Evolutionary conservation across 2,113 vertebrate genomes (phyloP).

Genomic region (Formicarius rufipectus): DNA sequence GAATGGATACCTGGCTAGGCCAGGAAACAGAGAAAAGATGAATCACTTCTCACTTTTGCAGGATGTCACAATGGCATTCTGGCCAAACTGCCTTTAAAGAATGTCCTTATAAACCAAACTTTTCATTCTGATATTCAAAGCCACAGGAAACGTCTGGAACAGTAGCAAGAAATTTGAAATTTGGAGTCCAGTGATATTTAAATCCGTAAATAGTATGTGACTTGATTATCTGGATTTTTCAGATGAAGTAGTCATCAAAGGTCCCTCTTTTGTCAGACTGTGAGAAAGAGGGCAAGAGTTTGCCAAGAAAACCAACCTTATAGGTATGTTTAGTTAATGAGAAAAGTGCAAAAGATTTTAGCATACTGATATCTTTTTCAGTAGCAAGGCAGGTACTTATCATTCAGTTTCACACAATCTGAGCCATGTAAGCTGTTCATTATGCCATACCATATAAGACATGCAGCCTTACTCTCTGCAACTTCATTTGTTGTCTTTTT

Average conservation of each 20-base stretch:
- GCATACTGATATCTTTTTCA: neutral
- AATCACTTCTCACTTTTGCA: conserved; percentile 24
- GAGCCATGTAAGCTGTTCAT: neutral
- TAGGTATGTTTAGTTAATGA: neutral
- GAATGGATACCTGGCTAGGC: conserved; percentile 43
- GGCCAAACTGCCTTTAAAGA: conserved; percentile 37
- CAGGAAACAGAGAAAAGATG: conserved; percentile 31
- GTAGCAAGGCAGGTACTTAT: neutral
- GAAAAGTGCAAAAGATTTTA: neutral
- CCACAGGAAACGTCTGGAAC: neutral
- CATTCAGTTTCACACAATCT: neutral
- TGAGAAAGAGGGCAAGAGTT: neutral
- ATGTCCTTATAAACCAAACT: neutral
- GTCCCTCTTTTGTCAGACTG: neutral
- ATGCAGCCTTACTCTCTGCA: neutral
- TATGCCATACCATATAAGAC: neutral
- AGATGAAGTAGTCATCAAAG: neutral
- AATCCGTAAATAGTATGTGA: neutral
- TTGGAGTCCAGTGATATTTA: neutral
- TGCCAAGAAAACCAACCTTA: neutral
- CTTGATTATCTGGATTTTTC: neutral
- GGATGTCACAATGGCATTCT: conserved; percentile 11
- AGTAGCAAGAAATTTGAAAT: neutral
- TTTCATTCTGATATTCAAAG: neutral
- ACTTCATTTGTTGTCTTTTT: neutral